A percentile compares a stretch with the other conserved stretches of the same genome.
Evolutionary conservation across 2,797 vertebrate species (phyloP).

Genomic region (Gymnothorax reevesii): DNA sequence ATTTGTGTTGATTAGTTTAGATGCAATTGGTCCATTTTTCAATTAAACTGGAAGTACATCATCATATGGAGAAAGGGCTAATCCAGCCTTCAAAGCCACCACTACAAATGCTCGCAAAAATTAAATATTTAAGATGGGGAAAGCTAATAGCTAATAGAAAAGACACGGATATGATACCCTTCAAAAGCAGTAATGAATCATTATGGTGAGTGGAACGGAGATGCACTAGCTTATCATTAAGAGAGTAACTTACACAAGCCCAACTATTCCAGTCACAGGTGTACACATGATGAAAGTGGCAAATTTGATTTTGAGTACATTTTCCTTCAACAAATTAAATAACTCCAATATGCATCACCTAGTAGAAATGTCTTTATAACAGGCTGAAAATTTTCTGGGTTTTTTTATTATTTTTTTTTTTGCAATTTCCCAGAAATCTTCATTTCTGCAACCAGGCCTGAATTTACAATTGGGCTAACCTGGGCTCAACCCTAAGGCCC

Average conservation of each 20-base stretch:
- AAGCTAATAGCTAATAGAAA: neutral
- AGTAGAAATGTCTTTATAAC: neutral
- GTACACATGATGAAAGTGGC: neutral
- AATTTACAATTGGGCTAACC: no score
- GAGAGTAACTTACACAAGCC: neutral
- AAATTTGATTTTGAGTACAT: no score
- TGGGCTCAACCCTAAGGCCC: no score
- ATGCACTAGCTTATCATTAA: neutral
- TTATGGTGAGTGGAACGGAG: neutral
- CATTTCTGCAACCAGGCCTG: no score
- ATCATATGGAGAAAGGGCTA: neutral
- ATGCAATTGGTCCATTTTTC: neutral
- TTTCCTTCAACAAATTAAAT: no score
- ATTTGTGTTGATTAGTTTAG: neutral
- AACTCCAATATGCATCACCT: no score
- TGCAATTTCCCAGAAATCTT: no score
- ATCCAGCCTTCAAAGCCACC: neutral
- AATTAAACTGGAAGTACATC: neutral
- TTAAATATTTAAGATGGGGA: neutral
- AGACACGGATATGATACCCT: neutral
- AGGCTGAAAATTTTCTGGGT: neutral
- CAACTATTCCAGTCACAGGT: neutral
- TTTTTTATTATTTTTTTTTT: no score
- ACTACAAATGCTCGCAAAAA: neutral
- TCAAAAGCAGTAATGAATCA: neutral